Conservation (phyloP, 2,113 vertebrate species). For the Crotophaga sulcirostris region DNA sequence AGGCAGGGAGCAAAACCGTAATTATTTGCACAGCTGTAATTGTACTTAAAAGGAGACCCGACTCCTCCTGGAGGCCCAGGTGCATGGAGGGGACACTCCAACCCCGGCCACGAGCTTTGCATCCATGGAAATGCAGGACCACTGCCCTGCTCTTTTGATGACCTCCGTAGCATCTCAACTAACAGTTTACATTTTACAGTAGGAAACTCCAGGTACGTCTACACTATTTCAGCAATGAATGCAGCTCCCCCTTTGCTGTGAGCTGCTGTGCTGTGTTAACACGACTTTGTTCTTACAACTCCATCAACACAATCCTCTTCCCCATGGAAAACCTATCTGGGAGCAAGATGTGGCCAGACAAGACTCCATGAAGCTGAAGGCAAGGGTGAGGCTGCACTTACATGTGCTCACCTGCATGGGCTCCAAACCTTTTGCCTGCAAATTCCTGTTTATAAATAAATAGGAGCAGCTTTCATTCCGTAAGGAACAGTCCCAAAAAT, state of each 20-base stretch:
- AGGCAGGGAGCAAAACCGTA: neutral
- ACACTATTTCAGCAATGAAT: fast-evolving
- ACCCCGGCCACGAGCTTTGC: neutral
- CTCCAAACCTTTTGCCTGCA: neutral
- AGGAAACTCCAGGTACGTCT: neutral
- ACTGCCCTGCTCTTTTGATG: neutral
- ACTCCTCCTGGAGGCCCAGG: neutral
- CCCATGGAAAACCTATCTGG: neutral
- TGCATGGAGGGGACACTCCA: neutral
- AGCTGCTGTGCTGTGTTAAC: neutral
- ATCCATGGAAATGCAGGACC: neutral
- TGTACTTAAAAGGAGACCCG: neutral
- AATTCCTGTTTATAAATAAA: neutral
- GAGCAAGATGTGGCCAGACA: neutral
- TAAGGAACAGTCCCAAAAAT: neutral
- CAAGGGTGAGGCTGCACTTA: neutral
- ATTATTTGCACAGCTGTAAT: constrained; percentile 48
- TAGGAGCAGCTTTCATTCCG: neutral
- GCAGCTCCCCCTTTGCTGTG: neutral
- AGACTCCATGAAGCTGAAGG: neutral
- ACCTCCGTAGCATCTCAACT: neutral
- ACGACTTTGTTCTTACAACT: neutral
- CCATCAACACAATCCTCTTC: neutral
- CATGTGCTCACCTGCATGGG: fast-evolving
- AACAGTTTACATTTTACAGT: neutral